phyloP scores from a whole-genome alignment of 2,888 invertebrate genomes.

The Thymelicus sylvestris region DNA sequence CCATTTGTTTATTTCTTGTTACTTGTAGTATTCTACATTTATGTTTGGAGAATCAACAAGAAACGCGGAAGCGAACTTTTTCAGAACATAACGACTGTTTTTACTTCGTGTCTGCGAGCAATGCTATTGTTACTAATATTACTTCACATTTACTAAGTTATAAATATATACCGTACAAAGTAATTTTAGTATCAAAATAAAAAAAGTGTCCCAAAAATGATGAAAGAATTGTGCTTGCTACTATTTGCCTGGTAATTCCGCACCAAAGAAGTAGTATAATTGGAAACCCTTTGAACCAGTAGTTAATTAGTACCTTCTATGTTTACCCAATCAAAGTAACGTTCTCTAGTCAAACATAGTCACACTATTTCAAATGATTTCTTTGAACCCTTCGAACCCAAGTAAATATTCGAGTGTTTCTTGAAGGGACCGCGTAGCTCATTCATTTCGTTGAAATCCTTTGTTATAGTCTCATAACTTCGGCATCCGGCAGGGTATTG shows the following conservation, averaged over 20 bases:
- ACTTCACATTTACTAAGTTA: neutral
- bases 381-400: neutral
- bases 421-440: neutral
- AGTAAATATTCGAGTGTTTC: neutral
- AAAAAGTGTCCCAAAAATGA: too few relatives aligned
- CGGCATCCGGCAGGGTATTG: neutral
- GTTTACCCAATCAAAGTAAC: too few relatives aligned
- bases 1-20: constrained; percentile 2
- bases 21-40: neutral
- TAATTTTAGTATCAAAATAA: too few relatives aligned
- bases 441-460: neutral
- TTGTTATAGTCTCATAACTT: neutral
- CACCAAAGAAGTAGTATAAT: too few relatives aligned
- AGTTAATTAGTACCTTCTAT: too few relatives aligned
- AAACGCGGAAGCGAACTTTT: constrained; percentile 21
- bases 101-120: neutral
- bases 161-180: too few relatives aligned
- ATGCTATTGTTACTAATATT: neutral
- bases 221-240: too few relatives aligned
- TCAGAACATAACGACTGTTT: constrained; percentile 6
- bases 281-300: too few relatives aligned
- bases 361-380: too few relatives aligned
- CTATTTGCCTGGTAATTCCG: too few relatives aligned
- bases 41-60: neutral
- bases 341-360: too few relatives aligned